Conservation (phyloP, 37 sponge, comb jelly and placozoan genomes). For the Spongilla lacustris region DNA sequence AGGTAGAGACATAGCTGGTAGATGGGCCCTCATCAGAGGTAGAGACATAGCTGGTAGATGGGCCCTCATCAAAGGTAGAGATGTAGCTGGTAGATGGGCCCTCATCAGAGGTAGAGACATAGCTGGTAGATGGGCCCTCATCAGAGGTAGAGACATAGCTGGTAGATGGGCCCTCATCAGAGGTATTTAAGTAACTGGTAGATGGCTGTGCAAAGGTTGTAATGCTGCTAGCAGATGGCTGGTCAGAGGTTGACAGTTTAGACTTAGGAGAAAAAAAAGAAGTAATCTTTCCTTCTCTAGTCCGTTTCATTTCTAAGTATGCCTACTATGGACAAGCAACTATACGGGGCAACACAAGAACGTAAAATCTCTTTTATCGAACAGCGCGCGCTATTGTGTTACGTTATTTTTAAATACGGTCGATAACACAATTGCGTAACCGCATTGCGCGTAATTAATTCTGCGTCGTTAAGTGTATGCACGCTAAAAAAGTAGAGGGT, state of each 20-base stretch:
- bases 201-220: slow-evolving; percentile 1
- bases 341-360: not conserved
- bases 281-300: not conserved
- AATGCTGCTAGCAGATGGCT: not conserved
- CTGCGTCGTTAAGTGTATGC: not conserved
- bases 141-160: no score
- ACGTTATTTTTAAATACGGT: not conserved
- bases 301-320: not conserved
- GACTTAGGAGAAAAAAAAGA: not conserved
- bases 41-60: not conserved
- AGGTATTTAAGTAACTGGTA: not conserved
- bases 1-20: slow-evolving; percentile 1
- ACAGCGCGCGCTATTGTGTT: not conserved
- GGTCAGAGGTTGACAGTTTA: not conserved
- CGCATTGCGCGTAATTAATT: not conserved
- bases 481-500: not conserved
- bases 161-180: not conserved
- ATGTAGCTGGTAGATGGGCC: no score
- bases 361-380: not conserved
- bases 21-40: not conserved
- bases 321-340: not conserved
- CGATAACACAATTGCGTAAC: not conserved
- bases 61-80: no score
- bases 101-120: no score
- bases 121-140: no score